These are phyloP conservation scores for Bugulina stolonifera DNA, from an alignment of 2,888 invertebrate species.

Conservation along the genomic window DNA sequence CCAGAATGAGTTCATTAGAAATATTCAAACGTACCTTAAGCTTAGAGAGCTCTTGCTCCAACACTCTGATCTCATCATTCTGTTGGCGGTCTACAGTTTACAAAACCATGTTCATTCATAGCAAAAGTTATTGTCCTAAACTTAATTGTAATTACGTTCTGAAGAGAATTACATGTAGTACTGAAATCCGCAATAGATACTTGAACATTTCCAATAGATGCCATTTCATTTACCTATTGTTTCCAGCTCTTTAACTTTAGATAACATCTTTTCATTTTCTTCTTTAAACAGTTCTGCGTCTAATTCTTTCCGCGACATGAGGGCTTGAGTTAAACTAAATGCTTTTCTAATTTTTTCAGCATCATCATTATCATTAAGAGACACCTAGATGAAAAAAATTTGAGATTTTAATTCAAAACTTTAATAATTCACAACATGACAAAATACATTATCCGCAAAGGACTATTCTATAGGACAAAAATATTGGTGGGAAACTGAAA, in stretches of 20 bases:
- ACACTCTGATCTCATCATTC: neutral
- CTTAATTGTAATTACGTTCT: too few relatives aligned
- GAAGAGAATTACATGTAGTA: neutral
- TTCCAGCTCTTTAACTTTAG: constrained; percentile 39
- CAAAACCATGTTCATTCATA: too few relatives aligned
- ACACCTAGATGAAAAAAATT: neutral
- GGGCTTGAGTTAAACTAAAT: constrained; percentile 41
- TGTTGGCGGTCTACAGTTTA: constrained; percentile 4
- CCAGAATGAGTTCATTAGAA: too few relatives aligned
- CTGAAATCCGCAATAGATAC: too few relatives aligned
- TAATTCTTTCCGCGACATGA: constrained; percentile 41
- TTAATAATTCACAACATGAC: too few relatives aligned
- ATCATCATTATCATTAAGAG: constrained; percentile 36
- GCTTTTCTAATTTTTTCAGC: constrained; percentile 40
- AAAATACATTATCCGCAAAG: too few relatives aligned
- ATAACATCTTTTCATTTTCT: constrained; percentile 35
- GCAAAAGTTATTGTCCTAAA: too few relatives aligned
- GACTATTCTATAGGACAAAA: too few relatives aligned
- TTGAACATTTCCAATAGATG: constrained; percentile 21
- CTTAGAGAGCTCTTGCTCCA: neutral
- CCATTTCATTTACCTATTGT: constrained; percentile 27
- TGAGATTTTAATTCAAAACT: too few relatives aligned
- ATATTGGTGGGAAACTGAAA: too few relatives aligned
- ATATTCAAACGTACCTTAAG: neutral
- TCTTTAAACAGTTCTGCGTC: constrained; percentile 28